Evolutionary conservation across 2,113 vertebrate species (phyloP).

Genomic region (Choloepus hoffmanni): DNA sequence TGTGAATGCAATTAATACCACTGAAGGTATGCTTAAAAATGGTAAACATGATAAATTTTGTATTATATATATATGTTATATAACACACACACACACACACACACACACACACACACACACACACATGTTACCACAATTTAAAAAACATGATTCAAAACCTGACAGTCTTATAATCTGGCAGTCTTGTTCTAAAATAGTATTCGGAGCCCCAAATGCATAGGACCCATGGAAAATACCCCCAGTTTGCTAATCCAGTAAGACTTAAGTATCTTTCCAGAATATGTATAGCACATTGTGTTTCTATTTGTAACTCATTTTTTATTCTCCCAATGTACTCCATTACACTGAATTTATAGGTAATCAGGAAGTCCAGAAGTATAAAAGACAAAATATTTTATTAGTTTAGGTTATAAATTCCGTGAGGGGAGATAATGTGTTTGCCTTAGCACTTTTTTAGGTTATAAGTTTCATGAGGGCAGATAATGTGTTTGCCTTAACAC

Average conservation of each 20-base stretch:
- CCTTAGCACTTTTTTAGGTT: neutral
- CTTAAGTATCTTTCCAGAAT: neutral
- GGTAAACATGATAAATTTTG: too few species aligned
- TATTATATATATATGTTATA: too few species aligned
- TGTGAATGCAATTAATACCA: too few species aligned
- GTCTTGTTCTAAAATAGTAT: neutral
- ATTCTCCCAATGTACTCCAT: neutral
- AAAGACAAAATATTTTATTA: slow-evolving; percentile 2
- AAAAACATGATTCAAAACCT: neutral
- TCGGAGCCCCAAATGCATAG: neutral
- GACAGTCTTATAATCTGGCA: too few species aligned
- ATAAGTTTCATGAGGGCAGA: neutral
- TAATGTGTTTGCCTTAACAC: neutral
- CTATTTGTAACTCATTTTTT: slow-evolving; percentile 27
- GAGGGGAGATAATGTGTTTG: neutral
- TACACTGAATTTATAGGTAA: neutral
- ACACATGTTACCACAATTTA: too few species aligned
- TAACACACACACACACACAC: too few species aligned
- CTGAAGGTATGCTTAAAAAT: too few species aligned
- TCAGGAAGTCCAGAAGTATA: neutral
- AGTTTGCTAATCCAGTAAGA: neutral
- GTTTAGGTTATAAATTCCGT: neutral
- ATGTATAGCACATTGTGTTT: neutral
- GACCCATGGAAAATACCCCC: neutral
- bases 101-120: too few species aligned